Percentiles rank a stretch among this genome's conserved stretches.
These are phyloP conservation scores for Aselliscus stoliczkanus DNA, from an alignment of 2,797 vertebrate species.

Conservation along the genomic window DNA sequence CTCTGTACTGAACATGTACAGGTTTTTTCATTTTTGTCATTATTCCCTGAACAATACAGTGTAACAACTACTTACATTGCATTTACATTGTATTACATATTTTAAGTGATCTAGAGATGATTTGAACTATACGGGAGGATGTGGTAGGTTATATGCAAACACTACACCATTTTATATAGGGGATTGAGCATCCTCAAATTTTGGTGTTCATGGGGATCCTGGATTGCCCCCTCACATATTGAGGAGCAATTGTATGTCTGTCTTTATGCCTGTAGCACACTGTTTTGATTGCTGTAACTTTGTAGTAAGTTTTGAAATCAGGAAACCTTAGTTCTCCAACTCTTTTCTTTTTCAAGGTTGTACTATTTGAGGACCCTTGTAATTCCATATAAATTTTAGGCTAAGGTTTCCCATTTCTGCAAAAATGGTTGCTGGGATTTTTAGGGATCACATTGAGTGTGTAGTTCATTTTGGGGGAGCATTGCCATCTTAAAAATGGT, in stretches of 20 bases:
- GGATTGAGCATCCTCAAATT: background rate
- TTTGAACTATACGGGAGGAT: background rate
- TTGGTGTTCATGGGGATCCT: background rate
- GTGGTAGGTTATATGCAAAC: background rate
- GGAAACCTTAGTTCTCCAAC: background rate
- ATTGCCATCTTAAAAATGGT: background rate
- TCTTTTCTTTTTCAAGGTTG: background rate
- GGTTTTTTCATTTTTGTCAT: background rate
- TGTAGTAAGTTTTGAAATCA: background rate
- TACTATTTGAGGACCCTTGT: background rate
- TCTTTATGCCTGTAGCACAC: background rate
- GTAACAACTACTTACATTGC: background rate
- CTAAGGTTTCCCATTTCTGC: background rate
- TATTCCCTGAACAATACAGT: background rate
- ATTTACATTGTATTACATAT: background rate
- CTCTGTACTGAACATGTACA: background rate
- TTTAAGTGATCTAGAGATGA: background rate
- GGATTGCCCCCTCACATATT: background rate
- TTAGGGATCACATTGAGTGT: background rate
- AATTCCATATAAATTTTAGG: background rate
- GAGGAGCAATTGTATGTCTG: background rate
- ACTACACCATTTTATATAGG: background rate
- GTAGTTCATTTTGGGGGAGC: background rate
- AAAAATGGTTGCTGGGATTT: background rate
- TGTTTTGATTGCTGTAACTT: background rate